phyloP scores from a whole-genome alignment of 2,113 vertebrate genomes.

The Brachyhypopomus gauderio region DNA sequence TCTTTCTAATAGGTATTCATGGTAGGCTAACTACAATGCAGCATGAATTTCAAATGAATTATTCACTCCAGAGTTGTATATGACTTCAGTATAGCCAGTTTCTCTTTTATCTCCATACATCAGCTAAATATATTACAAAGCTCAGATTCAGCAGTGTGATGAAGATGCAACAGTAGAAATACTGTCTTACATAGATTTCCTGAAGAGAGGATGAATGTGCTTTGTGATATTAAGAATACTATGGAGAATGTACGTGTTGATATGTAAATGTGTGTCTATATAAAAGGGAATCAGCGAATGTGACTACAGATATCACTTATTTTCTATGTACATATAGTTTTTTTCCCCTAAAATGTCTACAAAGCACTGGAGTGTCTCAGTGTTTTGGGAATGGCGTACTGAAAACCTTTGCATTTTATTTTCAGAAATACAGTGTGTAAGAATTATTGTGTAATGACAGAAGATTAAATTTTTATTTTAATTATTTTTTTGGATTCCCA shows the following conservation, averaged over 20 bases:
- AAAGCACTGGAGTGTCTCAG: constrained; percentile 48
- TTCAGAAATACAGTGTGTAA: constrained; percentile 1
- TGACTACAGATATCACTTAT: constrained; percentile 52
- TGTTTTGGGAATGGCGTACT: constrained; percentile 20
- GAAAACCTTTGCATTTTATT: not conserved
- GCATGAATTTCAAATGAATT: constrained; percentile 54
- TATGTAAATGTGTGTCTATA: constrained; percentile 62
- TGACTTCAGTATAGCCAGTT: constrained; percentile 30
- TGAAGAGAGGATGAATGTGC: constrained; percentile 38
- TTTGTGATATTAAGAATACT: constrained; percentile 58
- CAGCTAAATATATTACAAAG: constrained; percentile 30
- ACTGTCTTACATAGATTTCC: constrained; percentile 22
- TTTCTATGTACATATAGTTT: constrained; percentile 66
- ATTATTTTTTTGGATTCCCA: not conserved
- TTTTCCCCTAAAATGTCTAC: constrained; percentile 51
- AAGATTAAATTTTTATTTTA: constrained; percentile 32
- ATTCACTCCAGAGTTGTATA: constrained; percentile 26
- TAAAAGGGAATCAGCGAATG: constrained; percentile 49
- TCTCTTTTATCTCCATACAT: constrained; percentile 43
- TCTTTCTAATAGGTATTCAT: constrained; percentile 16
- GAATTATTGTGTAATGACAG: constrained; percentile 28
- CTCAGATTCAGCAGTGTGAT: not conserved
- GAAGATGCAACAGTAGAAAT: not conserved
- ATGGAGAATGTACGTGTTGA: constrained; percentile 60
- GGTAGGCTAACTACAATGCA: constrained; percentile 63